phyloP scores from a whole-genome alignment of 1,140 invertebrate genomes.

The Gerris buenoi region DNA sequence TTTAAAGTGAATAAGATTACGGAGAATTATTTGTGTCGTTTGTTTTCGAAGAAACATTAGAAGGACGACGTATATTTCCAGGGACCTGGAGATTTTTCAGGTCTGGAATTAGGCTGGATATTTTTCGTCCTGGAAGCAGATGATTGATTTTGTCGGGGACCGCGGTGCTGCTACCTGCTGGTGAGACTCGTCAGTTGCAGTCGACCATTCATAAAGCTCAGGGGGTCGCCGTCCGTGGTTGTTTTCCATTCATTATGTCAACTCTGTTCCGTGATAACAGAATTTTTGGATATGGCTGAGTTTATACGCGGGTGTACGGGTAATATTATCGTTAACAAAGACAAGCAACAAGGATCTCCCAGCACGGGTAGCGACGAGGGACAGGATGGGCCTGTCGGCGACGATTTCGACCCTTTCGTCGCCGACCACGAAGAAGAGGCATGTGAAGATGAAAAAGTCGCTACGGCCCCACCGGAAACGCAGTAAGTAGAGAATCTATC shows the following conservation, averaged over 20 bases:
- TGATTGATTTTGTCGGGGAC: background rate
- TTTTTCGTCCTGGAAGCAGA: too few relatives aligned
- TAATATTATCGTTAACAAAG: constrained; percentile 33
- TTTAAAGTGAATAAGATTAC: too few relatives aligned
- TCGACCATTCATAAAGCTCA: background rate
- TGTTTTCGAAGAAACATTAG: too few relatives aligned
- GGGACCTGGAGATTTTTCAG: too few relatives aligned
- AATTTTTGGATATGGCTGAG: constrained; percentile 34
- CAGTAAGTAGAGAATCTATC: too few relatives aligned
- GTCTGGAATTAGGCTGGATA: too few relatives aligned
- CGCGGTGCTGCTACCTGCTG: background rate
- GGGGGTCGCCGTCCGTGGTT: background rate
- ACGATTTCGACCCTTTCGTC: constrained; percentile 57
- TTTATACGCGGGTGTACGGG: constrained; percentile 40
- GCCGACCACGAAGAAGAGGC: constrained; percentile 60
- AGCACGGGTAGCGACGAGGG: constrained; percentile 69
- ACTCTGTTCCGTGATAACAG: background rate
- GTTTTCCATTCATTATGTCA: constrained; percentile 8
- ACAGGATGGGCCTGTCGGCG: constrained; percentile 41
- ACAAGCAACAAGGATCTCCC: constrained; percentile 50
- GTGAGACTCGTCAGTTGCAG: background rate
- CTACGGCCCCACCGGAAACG: constrained; percentile 41
- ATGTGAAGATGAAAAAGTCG: constrained; percentile 42
- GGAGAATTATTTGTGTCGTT: too few relatives aligned
- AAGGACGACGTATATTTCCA: too few relatives aligned